Evolutionary conservation across 2,888 invertebrate species (phyloP), one percentile per base, ranked within the genome.

Genomic region (Drosophila niveifrons): DNA sequence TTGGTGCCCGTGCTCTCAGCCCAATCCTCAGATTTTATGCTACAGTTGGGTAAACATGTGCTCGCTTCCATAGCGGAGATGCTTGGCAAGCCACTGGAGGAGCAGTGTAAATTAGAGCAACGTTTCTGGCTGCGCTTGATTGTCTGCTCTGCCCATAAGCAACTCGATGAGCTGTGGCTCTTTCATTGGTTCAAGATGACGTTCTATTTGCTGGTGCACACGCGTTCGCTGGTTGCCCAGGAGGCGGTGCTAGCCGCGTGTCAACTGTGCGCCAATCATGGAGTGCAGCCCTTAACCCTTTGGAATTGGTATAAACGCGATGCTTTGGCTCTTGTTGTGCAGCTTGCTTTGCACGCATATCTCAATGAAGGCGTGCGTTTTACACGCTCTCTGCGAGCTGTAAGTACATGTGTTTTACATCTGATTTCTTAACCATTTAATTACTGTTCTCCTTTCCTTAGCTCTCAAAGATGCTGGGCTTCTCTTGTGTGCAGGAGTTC

Each of bases 401-500:
- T 91, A 77, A 81, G 88, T 77, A n/a, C n/a, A 4, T 0, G 4
- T 1, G 1, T 1, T 7, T 4, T 6, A 4, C 36, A 0, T 9
- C 4, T 3, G 0, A 2, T 2, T 3, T 23, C 0, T 10, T 18
- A 2, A 1, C 11, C 31, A 3, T n/a, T 28, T 8, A 29, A 13
- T 10, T 13, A 0, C 1, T 13, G 0, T 2, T 39, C 1, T 1
- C 2, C 31, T 0, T 1, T 15, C 77, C 80, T 1, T 39, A 93
- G 93, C 91, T 95, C 1, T 94, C 95, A 0, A 94, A 94, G 77
- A 94, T 95, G 67, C 94, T 96, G 58, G 96, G 95, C 0, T 96
- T 95, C 82, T 93, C 94, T 18, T 95, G 95, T 39, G 94, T 95
- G 8, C 94, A 95, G 84, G 95, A 96, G 87, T 95, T 96, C 61